Conservation (phyloP, 53 echinoderm and acorn worm species). For the Henricia sp. region DNA sequence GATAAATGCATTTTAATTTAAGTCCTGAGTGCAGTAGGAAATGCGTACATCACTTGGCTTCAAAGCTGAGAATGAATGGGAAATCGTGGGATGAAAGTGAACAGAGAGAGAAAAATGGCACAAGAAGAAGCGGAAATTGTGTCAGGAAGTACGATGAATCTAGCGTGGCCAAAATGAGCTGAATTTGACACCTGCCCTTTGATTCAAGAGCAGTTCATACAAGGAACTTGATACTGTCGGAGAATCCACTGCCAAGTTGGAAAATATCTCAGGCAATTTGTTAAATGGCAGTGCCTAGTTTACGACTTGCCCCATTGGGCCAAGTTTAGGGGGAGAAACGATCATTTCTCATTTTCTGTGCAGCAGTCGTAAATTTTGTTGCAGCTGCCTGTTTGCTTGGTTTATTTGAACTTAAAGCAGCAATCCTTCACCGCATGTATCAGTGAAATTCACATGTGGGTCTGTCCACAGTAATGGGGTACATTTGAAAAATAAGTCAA, state of each 20-base stretch:
- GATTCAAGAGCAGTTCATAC: neutral
- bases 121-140: neutral
- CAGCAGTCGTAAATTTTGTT: too few species aligned
- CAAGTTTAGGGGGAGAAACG: neutral
- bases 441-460: too few species aligned
- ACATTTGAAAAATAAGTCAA: too few species aligned
- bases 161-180: neutral
- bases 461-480: too few species aligned
- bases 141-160: neutral
- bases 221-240: neutral
- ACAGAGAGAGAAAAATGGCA: neutral
- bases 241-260: neutral
- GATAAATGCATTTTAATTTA: neutral
- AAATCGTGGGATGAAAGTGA: too few species aligned
- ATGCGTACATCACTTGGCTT: neutral
- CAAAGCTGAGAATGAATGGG: too few species aligned
- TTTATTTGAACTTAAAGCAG: too few species aligned
- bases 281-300: neutral
- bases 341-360: too few species aligned
- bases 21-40: neutral
- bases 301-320: conserved; percentile 5
- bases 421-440: too few species aligned
- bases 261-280: conserved; percentile 26
- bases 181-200: neutral
- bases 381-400: too few species aligned